Evolutionary conservation across 2,797 vertebrate genomes (phyloP).

Genomic region (Masticophis lateralis): DNA sequence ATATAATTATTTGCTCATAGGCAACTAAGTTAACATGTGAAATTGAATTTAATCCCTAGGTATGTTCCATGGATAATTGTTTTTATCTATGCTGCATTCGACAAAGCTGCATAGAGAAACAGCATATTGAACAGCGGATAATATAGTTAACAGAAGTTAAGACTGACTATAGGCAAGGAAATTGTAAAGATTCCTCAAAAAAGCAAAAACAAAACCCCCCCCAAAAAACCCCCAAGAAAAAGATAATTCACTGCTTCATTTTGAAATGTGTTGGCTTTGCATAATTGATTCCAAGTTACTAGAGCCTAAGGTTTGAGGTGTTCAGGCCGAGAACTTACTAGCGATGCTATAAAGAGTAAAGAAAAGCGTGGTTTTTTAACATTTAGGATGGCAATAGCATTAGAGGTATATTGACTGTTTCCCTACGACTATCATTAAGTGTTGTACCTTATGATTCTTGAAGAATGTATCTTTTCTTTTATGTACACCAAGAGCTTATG

Average conservation of each 20-base stretch:
- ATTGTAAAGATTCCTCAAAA: slow-evolving; percentile 8
- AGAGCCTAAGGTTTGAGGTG: slow-evolving; percentile 55
- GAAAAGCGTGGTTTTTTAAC: slow-evolving; percentile 57
- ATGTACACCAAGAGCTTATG: too few relatives aligned
- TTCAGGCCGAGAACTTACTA: slow-evolving; percentile 62
- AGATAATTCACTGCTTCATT: slow-evolving; percentile 56
- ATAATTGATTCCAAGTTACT: slow-evolving; percentile 61
- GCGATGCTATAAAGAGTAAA: slow-evolving; percentile 35
- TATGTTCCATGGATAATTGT: background rate
- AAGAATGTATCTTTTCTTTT: too few relatives aligned
- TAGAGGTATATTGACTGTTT: slow-evolving; percentile 27
- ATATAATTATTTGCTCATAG: slow-evolving; percentile 28
- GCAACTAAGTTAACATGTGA: slow-evolving; percentile 29
- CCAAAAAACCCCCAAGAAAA: slow-evolving; percentile 35
- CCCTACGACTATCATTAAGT: too few relatives aligned
- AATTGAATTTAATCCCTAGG: slow-evolving; percentile 18
- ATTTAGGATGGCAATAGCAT: slow-evolving; percentile 52
- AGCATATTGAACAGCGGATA: slow-evolving; percentile 35
- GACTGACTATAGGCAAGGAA: background rate
- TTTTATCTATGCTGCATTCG: slow-evolving; percentile 32
- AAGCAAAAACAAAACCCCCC: too few relatives aligned
- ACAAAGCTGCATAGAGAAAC: slow-evolving; percentile 32
- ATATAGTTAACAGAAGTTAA: slow-evolving; percentile 33
- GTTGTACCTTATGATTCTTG: too few relatives aligned
- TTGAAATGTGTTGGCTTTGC: slow-evolving; percentile 64